Base-by-base conservation (phyloP, 2,888 invertebrate species). In the Drosophila basisetae region DNA sequence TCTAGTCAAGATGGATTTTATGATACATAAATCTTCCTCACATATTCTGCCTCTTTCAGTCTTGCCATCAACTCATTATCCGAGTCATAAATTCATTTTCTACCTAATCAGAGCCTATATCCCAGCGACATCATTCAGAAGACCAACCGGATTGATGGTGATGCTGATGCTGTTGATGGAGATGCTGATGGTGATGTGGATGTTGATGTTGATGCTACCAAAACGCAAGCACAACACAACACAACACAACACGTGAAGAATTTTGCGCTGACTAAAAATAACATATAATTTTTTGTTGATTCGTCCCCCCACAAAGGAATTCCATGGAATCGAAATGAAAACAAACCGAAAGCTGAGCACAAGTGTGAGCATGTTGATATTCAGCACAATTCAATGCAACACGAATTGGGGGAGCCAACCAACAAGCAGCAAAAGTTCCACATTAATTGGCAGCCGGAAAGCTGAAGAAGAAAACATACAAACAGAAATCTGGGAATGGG, bases 181-280 rank as follows among this genome's bases (percentile, higher is more conserved):
- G 28, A 18, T 50, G 25, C 18, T 52, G 30, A 28, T 52, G 13
- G 13, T 22, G 16, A 47, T 13, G 55, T n/a, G n/a, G 39, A 18
- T 39, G 37, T n/a, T 56, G 39, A 18, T 55, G 28, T n/a, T 56
- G 56, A 30, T 56, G 56, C 43, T 7, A 30, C 39, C 25, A 55
- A 50, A 65, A 59, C 9, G 9, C 43, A 59, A 62, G 39, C 56
- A 59, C 54, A 70, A 39, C 39, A 50, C n/a, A 55, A n/a, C 2
- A 10, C 5, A 50, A 50, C 52, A 62, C 53, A 69, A 43, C 37
- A 58, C 18, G 54, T 62, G 56, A 52, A 59, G 55, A 67, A 68
- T 76, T 81, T 82, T 60, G 60, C 76, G 82, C 65, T 71, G 76
- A 67, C 87, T 85, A 83, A 83, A 84, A 85, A 84, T 86, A 85